Percentiles rank a stretch among this genome's conserved stretches.
Conservation (phyloP, 2,888 invertebrate species). For the Melipona beecheii region DNA sequence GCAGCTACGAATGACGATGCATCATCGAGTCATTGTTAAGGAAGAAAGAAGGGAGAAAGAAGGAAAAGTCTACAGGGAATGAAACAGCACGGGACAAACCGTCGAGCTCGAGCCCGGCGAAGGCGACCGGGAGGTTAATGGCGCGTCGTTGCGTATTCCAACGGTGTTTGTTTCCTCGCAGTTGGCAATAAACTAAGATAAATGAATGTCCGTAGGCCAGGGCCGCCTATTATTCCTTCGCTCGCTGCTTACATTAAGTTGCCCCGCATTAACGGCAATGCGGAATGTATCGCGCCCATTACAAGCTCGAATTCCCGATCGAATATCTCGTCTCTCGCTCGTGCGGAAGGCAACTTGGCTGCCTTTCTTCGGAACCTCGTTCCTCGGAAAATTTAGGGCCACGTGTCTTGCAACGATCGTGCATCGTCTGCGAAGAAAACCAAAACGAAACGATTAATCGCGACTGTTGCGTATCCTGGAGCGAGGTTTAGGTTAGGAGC, state of each 20-base stretch:
- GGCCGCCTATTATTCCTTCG: constrained; percentile 79
- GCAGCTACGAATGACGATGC: constrained; percentile 58
- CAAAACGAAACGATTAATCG: not conserved
- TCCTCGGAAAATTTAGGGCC: constrained; percentile 24
- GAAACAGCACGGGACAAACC: constrained; percentile 70
- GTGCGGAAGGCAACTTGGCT: constrained; percentile 8
- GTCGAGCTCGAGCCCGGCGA: constrained; percentile 75
- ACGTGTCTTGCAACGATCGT: too few species aligned
- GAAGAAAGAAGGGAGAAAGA: constrained; percentile 23
- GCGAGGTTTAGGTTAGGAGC: too few species aligned
- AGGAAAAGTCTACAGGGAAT: constrained; percentile 37
- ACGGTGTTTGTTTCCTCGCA: constrained; percentile 81
- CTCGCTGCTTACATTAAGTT: constrained; percentile 81
- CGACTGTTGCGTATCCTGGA: not conserved
- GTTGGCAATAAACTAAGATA: constrained; percentile 82
- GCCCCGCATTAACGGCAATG: constrained; percentile 74
- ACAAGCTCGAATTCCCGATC: constrained; percentile 70
- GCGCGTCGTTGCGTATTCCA: constrained; percentile 82
- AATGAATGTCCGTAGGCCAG: constrained; percentile 80
- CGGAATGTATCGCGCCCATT: constrained; percentile 72
- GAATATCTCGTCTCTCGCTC: constrained; percentile 32
- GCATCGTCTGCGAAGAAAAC: not conserved
- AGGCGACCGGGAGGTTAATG: constrained; percentile 80
- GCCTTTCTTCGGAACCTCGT: constrained; percentile 28
- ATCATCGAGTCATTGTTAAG: constrained; percentile 61